phyloP scores from a whole-genome alignment of 1,140 invertebrate species.

The Aphidius ervi region DNA sequence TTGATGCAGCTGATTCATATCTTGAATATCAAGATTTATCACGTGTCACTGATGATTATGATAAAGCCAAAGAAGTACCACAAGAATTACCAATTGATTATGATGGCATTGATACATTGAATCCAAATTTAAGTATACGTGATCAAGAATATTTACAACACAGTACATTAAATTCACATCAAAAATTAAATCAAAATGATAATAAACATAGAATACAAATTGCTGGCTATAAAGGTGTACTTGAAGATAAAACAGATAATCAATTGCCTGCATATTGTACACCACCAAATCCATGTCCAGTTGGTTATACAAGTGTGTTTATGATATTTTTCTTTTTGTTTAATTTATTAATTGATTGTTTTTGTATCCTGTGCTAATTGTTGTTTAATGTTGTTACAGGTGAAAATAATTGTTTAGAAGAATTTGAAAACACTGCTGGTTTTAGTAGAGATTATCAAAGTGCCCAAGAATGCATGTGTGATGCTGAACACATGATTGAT shows the following conservation, averaged over 20 bases:
- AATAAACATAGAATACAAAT: slow-evolving; percentile 40
- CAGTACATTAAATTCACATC: slow-evolving; percentile 80
- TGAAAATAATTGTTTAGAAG: slow-evolving; percentile 82
- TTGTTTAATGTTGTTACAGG: slow-evolving; percentile 44
- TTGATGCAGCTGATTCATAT: slow-evolving; percentile 58
- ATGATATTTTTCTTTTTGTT: slow-evolving; percentile 10
- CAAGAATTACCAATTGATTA: slow-evolving; percentile 55
- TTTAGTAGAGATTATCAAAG: slow-evolving; percentile 94
- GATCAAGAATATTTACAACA: slow-evolving; percentile 90
- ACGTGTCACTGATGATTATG: slow-evolving; percentile 52
- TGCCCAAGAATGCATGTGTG: slow-evolving; percentile 94
- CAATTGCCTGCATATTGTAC: slow-evolving; percentile 96
- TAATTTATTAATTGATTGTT: not conserved
- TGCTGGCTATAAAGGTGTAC: slow-evolving; percentile 57
- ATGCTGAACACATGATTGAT: slow-evolving; percentile 97
- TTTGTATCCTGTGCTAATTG: too few relatives aligned
- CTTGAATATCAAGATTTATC: slow-evolving; percentile 62
- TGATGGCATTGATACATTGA: slow-evolving; percentile 59
- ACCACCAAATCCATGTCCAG: slow-evolving; percentile 96
- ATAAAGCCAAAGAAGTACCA: slow-evolving; percentile 55
- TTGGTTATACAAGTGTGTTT: slow-evolving; percentile 69
- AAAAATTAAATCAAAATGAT: slow-evolving; percentile 67
- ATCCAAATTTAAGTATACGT: slow-evolving; percentile 69
- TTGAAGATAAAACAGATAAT: slow-evolving; percentile 84
- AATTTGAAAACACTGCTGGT: slow-evolving; percentile 93